phyloP scores from a whole-genome alignment of 23 tunicate genomes.

The Halocynthia roretzi region DNA sequence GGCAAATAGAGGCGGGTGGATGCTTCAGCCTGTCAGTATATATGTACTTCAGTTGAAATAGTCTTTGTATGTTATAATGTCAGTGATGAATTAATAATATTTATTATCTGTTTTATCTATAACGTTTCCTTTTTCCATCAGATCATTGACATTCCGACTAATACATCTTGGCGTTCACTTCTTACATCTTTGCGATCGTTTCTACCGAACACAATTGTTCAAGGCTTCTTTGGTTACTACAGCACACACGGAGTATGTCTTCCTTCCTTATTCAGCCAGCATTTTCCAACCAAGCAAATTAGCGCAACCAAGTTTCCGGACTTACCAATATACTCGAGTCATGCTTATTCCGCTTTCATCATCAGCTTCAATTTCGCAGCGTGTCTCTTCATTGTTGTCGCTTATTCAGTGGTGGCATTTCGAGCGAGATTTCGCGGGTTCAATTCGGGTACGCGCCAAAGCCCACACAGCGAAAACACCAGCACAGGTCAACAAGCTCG shows the following conservation, averaged over 20 bases:
- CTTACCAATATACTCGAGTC: not conserved
- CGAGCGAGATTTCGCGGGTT: not conserved
- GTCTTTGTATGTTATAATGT: too few relatives aligned
- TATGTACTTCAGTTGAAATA: too few relatives aligned
- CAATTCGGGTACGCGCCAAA: not conserved
- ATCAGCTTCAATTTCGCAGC: conserved; percentile 22
- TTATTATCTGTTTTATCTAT: too few relatives aligned
- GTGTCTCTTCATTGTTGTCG: conserved; percentile 26
- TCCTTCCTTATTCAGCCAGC: conserved; percentile 11
- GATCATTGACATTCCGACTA: too few relatives aligned
- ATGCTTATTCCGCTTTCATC: conserved; percentile 14
- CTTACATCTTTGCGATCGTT: not conserved
- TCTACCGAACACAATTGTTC: not conserved
- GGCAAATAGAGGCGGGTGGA: too few relatives aligned
- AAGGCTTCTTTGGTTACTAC: conserved; percentile 35
- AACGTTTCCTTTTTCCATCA: too few relatives aligned
- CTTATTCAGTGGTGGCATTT: conserved; percentile 18
- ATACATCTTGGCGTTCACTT: conserved; percentile 5
- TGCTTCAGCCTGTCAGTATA: too few relatives aligned
- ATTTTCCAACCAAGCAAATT: too few relatives aligned
- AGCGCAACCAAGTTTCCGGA: too few relatives aligned
- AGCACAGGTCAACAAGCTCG: too few relatives aligned
- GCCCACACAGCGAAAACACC: not conserved
- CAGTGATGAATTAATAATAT: too few relatives aligned
- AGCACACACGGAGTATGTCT: conserved; percentile 44